Base-by-base conservation (phyloP, 1,140 invertebrate genomes). In the Cotesia vestalis region DNA sequence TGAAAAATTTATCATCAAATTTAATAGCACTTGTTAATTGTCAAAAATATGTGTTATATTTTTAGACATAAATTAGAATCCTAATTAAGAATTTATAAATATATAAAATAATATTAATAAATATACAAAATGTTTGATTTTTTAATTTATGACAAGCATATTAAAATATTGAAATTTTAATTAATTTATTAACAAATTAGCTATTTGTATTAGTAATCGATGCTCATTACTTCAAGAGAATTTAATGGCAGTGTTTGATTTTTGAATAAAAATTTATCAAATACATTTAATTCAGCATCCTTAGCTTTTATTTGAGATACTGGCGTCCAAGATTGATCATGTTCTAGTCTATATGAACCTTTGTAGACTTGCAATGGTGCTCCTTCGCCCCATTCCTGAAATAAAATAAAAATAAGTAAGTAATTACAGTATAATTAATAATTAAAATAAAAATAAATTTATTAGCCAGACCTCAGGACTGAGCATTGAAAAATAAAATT, bases 401-500 rank as follows among this genome's bases (percentile, higher is more conserved):
- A 81, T 46, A 46, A 46, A 62, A 36, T 51, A 2, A 36, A 6
- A 51, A 69, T 60, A 20, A 74, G 60, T 64, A 34, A 5, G 70
- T 62, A 67, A 73, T 55, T 70, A 34, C 36, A 68, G 55, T 68
- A 68, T 66, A 73, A 73, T 73, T 61, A 20, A 53, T 46, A 12
- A 61, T 8, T 69, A 71, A 63, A 14, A 64, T 71, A 46, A 34
- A 12, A 35, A 14, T 20, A n/a, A 52, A 72, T 74, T 68, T 27
- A 34, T 75, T 78, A 76, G 17, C 17, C 17, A 17, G 82, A 93
- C 92, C 85, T 91, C 81, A 52, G 92, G 92, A 72, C 91, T 93
- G 8, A 94, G 78, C 86, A 94, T 91, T 46, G 92, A 93, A 75
- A 94, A 91, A 81, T 93, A 94, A 67, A 78, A 81, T 76, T 91